Conservation (phyloP, 1,140 invertebrate species). For the Leptopilina boulardi region DNA sequence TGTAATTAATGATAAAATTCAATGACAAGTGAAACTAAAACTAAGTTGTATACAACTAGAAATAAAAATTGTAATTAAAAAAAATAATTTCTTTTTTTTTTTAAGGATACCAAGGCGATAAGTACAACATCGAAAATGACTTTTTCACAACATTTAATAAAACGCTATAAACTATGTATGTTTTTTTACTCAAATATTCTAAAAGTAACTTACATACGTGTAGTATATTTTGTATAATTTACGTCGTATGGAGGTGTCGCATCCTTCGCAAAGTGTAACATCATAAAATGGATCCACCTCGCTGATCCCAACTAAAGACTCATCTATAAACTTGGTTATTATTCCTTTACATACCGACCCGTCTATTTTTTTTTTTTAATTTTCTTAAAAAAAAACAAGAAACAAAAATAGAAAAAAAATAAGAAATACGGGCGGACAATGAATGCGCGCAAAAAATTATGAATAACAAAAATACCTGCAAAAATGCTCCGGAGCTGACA, state of each 20-base stretch:
- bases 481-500: constrained; percentile 64
- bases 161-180: constrained; percentile 74
- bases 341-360: constrained; percentile 12
- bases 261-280: constrained; percentile 51
- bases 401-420: too few species aligned
- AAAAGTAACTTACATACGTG: constrained; percentile 73
- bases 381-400: not conserved
- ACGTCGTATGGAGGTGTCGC: constrained; percentile 59
- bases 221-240: constrained; percentile 66
- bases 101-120: constrained; percentile 14
- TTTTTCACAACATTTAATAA: constrained; percentile 77
- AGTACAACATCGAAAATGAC: constrained; percentile 63
- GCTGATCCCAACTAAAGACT: constrained; percentile 38
- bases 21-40: not conserved
- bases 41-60: not conserved
- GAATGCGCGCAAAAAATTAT: not conserved
- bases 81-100: too few species aligned
- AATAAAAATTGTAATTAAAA: not conserved
- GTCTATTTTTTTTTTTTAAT: not conserved
- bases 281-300: constrained; percentile 28
- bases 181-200: constrained; percentile 74
- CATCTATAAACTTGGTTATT: not conserved
- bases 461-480: constrained; percentile 38
- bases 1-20: not conserved
- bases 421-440: not conserved